Percentiles rank a stretch among this genome's conserved stretches.
Conservation (phyloP, 2,113 vertebrate species). For the Solenodon paradoxus region DNA sequence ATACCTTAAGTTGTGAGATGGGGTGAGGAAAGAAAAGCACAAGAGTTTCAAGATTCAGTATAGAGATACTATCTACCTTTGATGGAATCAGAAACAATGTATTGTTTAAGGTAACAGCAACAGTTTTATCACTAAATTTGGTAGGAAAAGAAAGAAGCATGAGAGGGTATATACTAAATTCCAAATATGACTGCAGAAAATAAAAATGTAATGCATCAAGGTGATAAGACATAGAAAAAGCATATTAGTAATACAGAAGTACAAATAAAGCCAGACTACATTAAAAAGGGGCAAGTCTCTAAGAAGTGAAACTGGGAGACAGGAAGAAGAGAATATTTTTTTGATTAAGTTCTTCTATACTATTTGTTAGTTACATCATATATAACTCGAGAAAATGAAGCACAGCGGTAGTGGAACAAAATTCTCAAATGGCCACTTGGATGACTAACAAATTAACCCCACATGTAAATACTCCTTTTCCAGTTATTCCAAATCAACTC, state of each 20-base stretch:
- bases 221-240: not conserved
- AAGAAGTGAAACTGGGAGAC: not conserved
- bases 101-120: not conserved
- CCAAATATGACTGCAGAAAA: not conserved
- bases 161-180: not conserved
- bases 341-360: not conserved
- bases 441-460: not conserved
- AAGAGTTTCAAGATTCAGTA: constrained; percentile 15
- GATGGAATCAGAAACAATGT: not conserved
- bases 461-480: not conserved
- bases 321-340: not conserved
- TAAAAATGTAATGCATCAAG: constrained; percentile 4
- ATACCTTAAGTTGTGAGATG: not conserved
- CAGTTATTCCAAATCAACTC: not conserved
- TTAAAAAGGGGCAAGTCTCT: not conserved
- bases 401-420: not conserved
- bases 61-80: not conserved
- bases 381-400: not conserved
- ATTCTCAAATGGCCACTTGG: not conserved
- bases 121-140: not conserved
- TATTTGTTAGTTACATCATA: not conserved
- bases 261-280: constrained; percentile 34
- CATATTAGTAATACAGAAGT: not conserved
- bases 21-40: not conserved
- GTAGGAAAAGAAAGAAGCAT: not conserved